These are phyloP conservation scores for Pollenia angustigena DNA, from an alignment of 2,888 invertebrate species.

Conservation along the genomic window DNA sequence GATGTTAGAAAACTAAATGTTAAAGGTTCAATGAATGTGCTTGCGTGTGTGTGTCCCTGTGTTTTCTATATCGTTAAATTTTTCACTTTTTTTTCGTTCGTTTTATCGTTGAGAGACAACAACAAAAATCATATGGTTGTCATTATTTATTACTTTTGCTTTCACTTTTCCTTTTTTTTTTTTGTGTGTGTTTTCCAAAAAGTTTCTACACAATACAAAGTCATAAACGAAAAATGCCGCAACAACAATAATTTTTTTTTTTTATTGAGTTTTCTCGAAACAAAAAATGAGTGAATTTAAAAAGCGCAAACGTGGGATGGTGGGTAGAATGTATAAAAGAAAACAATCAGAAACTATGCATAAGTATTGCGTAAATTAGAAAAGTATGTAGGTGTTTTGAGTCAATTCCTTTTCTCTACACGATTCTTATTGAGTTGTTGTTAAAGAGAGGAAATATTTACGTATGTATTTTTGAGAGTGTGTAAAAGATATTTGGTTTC, in stretches of 20 bases:
- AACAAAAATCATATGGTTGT: constrained; percentile 71
- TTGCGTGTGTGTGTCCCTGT: not conserved
- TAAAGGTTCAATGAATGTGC: constrained; percentile 23
- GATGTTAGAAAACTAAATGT: not conserved
- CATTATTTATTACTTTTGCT: constrained; percentile 49
- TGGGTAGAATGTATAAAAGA: constrained; percentile 2
- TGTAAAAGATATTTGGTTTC: constrained; percentile 62
- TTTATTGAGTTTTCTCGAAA: constrained; percentile 44
- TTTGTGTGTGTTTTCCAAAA: constrained; percentile 42
- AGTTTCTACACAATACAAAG: not conserved
- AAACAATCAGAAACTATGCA: not conserved
- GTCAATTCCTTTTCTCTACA: constrained; percentile 29
- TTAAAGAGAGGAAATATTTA: not conserved
- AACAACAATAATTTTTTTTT: constrained; percentile 38
- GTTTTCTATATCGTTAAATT: constrained; percentile 2
- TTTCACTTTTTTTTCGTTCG: not conserved
- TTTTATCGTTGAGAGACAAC: constrained; percentile 60
- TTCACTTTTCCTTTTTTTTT: constrained; percentile 20
- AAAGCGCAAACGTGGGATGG: constrained; percentile 64
- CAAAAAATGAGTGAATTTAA: constrained; percentile 53
- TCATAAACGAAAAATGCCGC: constrained; percentile 5
- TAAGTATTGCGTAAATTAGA: not conserved
- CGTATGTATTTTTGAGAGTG: not conserved
- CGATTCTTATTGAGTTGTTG: constrained; percentile 14
- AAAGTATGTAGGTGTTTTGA: constrained; percentile 59